These are phyloP conservation scores for Caenorhabditis parvicauda DNA, from an alignment of 2,888 invertebrate genomes.

Conservation along the genomic window DNA sequence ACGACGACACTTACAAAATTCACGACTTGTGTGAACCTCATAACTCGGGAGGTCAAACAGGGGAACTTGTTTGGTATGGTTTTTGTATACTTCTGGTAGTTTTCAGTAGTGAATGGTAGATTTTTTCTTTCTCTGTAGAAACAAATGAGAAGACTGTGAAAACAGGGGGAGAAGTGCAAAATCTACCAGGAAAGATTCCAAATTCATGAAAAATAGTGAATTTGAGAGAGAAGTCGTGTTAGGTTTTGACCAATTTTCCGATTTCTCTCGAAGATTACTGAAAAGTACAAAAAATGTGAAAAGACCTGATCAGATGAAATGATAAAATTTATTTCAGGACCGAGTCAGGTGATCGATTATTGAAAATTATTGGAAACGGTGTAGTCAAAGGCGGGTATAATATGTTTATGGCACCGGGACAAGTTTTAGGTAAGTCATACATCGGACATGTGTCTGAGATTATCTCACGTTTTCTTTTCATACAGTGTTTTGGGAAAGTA, in stretches of 20 bases:
- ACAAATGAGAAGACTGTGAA: too few relatives aligned
- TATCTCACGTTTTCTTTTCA: too few relatives aligned
- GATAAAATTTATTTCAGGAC: slow-evolving; percentile 41
- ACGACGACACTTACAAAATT: slow-evolving; percentile 37
- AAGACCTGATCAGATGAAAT: too few relatives aligned
- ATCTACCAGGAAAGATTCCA: too few relatives aligned
- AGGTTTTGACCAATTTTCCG: too few relatives aligned
- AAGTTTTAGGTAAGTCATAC: slow-evolving; percentile 42
- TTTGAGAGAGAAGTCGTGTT: too few relatives aligned
- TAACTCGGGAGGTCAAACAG: slow-evolving; percentile 46
- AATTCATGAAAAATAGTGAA: too few relatives aligned
- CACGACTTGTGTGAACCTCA: slow-evolving; percentile 54
- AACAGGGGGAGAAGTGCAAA: too few relatives aligned
- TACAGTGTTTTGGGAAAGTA: not conserved
- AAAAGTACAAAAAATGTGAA: too few relatives aligned
- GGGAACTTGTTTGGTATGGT: slow-evolving; percentile 43
- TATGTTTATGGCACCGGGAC: slow-evolving; percentile 60
- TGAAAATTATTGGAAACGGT: slow-evolving; percentile 54
- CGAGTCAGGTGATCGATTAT: slow-evolving; percentile 56
- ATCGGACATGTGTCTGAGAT: not conserved
- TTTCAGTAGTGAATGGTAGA: not conserved
- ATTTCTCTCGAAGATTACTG: not conserved
- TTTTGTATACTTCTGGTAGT: not conserved
- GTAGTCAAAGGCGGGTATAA: slow-evolving; percentile 57
- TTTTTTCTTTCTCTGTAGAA: too few relatives aligned